phyloP scores from a whole-genome alignment of 2,888 invertebrate genomes.

The Andrena camellia region DNA sequence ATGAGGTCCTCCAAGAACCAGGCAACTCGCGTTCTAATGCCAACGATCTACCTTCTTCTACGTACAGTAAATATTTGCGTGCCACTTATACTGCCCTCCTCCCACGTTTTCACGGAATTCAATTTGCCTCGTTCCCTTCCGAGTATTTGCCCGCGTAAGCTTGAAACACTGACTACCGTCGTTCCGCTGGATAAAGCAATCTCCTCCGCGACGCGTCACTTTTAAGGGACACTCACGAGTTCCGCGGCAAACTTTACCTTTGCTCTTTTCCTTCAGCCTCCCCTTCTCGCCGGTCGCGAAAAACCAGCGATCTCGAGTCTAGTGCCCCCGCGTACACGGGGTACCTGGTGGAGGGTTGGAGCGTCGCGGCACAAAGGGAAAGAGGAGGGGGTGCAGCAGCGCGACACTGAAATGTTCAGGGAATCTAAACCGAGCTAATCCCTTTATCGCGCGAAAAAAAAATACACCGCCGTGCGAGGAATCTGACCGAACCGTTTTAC shows the following conservation, averaged over 20 bases:
- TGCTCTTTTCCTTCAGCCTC: slow-evolving; percentile 27
- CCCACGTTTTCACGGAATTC: slow-evolving; percentile 15
- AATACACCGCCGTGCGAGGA: not conserved
- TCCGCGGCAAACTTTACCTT: slow-evolving; percentile 46
- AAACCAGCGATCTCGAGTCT: slow-evolving; percentile 26
- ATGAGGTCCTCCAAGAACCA: not conserved
- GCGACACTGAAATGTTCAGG: not conserved
- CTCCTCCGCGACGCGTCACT: slow-evolving; percentile 25
- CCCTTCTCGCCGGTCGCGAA: slow-evolving; percentile 2
- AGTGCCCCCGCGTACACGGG: slow-evolving; percentile 1
- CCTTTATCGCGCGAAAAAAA: slow-evolving; percentile 17
- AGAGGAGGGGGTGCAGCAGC: not conserved
- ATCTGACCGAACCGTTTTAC: not conserved
- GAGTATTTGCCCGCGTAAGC: slow-evolving; percentile 22
- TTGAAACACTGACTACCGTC: slow-evolving; percentile 16
- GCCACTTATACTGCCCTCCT: slow-evolving; percentile 11
- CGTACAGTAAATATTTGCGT: slow-evolving; percentile 21
- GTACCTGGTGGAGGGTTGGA: not conserved
- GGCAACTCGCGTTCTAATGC: not conserved
- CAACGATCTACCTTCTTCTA: not conserved
- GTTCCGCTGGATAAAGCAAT: slow-evolving; percentile 29
- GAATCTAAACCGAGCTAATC: slow-evolving; percentile 25
- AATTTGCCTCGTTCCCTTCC: slow-evolving; percentile 28
- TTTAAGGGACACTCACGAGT: slow-evolving; percentile 40
- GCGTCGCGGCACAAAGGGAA: not conserved